Evolutionary conservation across 2,888 invertebrate genomes (phyloP), one percentile per base, ranked within the genome.

Genomic region (Boloria selene): DNA sequence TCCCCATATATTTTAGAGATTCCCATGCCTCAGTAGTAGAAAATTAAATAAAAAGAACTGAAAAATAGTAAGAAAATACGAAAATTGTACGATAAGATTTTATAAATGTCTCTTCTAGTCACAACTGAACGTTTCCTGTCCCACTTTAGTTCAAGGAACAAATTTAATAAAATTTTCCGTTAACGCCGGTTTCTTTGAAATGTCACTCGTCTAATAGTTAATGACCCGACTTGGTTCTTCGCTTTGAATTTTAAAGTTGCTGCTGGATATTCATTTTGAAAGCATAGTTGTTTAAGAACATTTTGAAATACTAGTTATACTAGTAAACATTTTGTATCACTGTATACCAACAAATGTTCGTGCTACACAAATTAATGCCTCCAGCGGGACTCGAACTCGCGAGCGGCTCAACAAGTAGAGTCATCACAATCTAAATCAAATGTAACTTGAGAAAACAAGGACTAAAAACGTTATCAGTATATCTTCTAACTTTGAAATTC

Each of bases 121-220:
- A 49, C 13, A 59, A 13, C 13, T 13, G 3, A 59, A 59, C 49
- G 16, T 7, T 17, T 42, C 44, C 18, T 26, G 13, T 4, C 4
- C 26, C 14, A 45, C 56, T 56, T 56, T 44, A 44, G 26, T 22
- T 10, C 10, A 22, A 50, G 18, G 63, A 56, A 44, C 56, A 56
- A 63, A 63, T 64, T 64, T 56, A 58, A 64, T 64, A 56, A 64
- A 64, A 64, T 49, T 45, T 51, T 44, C 47, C 45, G 31, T 38
- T 63, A 22, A 44, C 16, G 31, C 22, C 38, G 17, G 38, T 17
- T 38, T 56, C 26, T 55, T 42, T 63, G 49, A 49, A 59, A 59
- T 59, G 49, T 49, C 58, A 47, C n/a, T 47, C 58, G n/a, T 59
- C 31, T 58, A 58, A 58, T 58, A 58, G 55, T 56, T 56, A 56